Percentiles rank a stretch among this genome's conserved stretches.
These are phyloP conservation scores for Tympanoctomys barrerae DNA, from an alignment of 2,797 vertebrate species.

Conservation along the genomic window DNA sequence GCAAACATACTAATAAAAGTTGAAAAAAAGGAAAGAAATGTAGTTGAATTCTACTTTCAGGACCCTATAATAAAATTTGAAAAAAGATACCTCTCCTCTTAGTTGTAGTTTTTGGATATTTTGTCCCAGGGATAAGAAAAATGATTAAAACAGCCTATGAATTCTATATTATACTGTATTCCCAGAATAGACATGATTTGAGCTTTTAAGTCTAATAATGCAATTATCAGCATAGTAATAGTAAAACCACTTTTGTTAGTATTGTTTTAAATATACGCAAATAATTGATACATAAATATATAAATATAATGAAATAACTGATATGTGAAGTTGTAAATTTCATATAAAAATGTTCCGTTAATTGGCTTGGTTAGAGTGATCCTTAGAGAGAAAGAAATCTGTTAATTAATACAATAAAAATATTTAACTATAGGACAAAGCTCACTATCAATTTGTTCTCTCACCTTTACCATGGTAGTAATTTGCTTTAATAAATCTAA, in stretches of 20 bases:
- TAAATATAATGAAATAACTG: not conserved
- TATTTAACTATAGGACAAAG: not conserved
- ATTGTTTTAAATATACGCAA: not conserved
- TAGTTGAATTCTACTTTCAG: not conserved
- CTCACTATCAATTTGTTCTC: not conserved
- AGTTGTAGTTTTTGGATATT: not conserved
- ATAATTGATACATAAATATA: not conserved
- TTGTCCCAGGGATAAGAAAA: not conserved
- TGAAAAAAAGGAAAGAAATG: not conserved
- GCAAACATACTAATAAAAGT: not conserved
- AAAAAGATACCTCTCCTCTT: not conserved
- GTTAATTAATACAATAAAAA: not conserved
- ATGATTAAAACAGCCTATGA: not conserved
- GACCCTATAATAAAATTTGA: not conserved
- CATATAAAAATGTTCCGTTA: slow-evolving; percentile 13
- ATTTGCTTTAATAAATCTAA: slow-evolving; percentile 7
- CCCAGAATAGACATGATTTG: slow-evolving; percentile 1
- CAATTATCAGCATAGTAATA: slow-evolving; percentile 21
- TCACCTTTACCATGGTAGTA: not conserved
- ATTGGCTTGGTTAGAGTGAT: slow-evolving; percentile 30
- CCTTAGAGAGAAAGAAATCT: not conserved
- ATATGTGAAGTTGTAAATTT: not conserved
- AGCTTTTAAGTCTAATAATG: not conserved
- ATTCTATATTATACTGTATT: not conserved
- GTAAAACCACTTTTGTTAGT: not conserved